Percentiles rank a stretch among this genome's conserved stretches.
Conservation (phyloP, 2,888 invertebrate genomes). For the Drosophila phalerata region DNA sequence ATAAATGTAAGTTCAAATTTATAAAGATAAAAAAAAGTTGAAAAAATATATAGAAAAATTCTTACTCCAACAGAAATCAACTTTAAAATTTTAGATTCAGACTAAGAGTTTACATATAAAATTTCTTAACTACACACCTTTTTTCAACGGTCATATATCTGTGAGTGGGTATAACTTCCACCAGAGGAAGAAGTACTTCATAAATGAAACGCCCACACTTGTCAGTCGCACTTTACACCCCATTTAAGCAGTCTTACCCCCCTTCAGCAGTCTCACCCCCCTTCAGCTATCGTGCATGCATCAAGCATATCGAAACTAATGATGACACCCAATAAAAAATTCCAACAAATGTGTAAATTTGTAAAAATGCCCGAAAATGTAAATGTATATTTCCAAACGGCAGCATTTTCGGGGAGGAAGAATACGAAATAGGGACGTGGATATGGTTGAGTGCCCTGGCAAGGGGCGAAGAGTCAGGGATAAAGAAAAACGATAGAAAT, state of each 20-base stretch:
- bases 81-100: no score
- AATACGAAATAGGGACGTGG: constrained; percentile 32
- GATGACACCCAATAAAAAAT: constrained; percentile 80
- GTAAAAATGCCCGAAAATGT: constrained; percentile 67
- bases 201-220: constrained; percentile 72
- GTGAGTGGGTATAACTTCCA: background rate
- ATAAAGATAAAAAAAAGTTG: no score
- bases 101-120: background rate
- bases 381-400: constrained; percentile 66
- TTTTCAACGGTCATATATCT: background rate
- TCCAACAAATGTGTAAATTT: constrained; percentile 78
- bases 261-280: background rate
- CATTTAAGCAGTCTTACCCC: constrained; percentile 15
- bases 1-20: no score
- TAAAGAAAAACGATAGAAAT: constrained; percentile 69
- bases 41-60: no score
- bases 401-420: constrained; percentile 27
- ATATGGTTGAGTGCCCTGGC: constrained; percentile 55
- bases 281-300: constrained; percentile 13
- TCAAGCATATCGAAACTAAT: constrained; percentile 71
- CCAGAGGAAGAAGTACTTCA: constrained; percentile 33
- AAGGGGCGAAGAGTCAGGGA: constrained; percentile 45
- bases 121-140: background rate
- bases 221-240: constrained; percentile 57
- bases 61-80: no score